Percentiles rank a stretch among this genome's conserved stretches.
phyloP scores from a whole-genome alignment of 1,140 invertebrate species.

The Drosophila watanabei region DNA sequence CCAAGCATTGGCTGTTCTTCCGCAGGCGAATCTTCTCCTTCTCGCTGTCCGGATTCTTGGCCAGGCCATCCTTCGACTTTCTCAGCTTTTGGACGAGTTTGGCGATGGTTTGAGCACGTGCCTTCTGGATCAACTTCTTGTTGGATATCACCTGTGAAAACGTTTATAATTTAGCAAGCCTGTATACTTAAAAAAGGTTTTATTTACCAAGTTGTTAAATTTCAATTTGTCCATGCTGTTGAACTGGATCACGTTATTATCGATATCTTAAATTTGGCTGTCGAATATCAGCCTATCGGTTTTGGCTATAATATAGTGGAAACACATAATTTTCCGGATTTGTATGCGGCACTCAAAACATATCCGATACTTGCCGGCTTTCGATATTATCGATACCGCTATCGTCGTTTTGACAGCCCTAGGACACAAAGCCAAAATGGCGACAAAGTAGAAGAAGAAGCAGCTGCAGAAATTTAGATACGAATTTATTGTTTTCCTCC shows the following conservation, averaged over 20 bases:
- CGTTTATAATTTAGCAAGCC: neutral
- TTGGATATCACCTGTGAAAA: slow-evolving; percentile 69
- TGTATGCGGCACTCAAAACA: neutral
- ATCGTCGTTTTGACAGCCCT: slow-evolving; percentile 1
- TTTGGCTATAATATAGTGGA: neutral
- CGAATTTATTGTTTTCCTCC: slow-evolving; percentile 62
- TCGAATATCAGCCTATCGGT: neutral
- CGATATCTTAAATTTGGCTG: neutral
- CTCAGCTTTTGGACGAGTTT: slow-evolving; percentile 78
- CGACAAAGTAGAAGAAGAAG: slow-evolving; percentile 21
- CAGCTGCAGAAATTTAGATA: slow-evolving; percentile 44
- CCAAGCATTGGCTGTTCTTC: slow-evolving; percentile 57
- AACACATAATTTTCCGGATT: neutral
- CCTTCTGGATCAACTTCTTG: slow-evolving; percentile 73
- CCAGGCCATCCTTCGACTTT: slow-evolving; percentile 62
- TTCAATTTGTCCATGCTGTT: slow-evolving; percentile 69
- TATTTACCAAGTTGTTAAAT: slow-evolving; percentile 82
- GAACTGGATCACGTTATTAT: neutral
- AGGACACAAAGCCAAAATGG: slow-evolving; percentile 26
- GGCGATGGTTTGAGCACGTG: slow-evolving; percentile 71
- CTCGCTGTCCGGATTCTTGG: slow-evolving; percentile 55
- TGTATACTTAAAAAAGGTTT: neutral
- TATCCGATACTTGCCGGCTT: neutral
- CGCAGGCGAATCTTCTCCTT: slow-evolving; percentile 60
- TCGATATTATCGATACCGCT: neutral